Evolutionary conservation across 2,888 invertebrate genomes (phyloP), one percentile per base, ranked within the genome.

Genomic region (Pammene aurita): DNA sequence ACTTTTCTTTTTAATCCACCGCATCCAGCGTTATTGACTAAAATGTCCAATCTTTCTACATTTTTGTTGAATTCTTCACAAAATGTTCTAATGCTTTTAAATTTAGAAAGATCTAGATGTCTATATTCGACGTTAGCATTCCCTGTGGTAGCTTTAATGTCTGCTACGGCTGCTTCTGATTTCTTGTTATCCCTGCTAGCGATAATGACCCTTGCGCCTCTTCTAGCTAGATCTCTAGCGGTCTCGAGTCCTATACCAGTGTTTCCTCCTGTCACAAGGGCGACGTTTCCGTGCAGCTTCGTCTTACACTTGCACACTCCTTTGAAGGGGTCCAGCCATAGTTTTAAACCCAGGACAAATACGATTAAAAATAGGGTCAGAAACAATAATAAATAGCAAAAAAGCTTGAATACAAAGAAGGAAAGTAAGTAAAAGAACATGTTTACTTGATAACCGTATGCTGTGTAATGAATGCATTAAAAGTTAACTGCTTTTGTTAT

Each of bases 231-330:
- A 75, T 95, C 95, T 69, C 89, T 88, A 0, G 94, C 96, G 0
- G 96, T 95, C 87, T 96, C 96, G 80, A 95, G 94, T 1, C 97
- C 97, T 69, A 97, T 96, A 2, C 97, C 97, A 0, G 95, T 94
- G 83, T 96, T 97, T 0, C 96, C 95, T 7, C 97, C 97, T 0
- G 97, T 97, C 7, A 97, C 90, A 48, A 97, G 93, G 0, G 93
- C 93, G 54, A 95, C 89, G 93, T 96, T 95, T 50, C 93, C 94
- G 2, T 84, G 71, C 2, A 92, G 72, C 42, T 80, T 79, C 0
- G 74, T 80, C 44, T 80, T 80, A 54, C 88, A 88, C 62, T 74
- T 83, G 72, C 90, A 90, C 14, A 79, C 79, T 26, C 82, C 80
- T 70, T 82, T 80, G 13, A 77, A 63, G 0, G 80, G 78, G 66